Evolutionary conservation across 2,797 vertebrate genomes (phyloP).

Genomic region (Manis crassicaudata): DNA sequence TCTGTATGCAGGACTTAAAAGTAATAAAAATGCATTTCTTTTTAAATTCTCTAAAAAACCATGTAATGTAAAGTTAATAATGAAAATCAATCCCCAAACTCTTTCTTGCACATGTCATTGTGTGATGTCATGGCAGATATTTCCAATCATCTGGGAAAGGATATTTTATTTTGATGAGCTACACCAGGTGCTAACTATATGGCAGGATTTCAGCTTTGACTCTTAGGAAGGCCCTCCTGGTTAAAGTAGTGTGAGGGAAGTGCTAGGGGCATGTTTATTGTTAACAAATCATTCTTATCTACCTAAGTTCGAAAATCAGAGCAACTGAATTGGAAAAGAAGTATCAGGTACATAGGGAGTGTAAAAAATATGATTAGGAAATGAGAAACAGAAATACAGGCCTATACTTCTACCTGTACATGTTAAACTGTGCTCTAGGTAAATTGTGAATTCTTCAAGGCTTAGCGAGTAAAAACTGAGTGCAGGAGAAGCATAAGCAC

Average conservation of each 20-base stretch:
- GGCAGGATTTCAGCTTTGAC: conserved; percentile 70
- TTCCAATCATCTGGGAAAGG: conserved; percentile 71
- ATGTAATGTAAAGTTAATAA: conserved; percentile 73
- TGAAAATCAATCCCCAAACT: conserved; percentile 76
- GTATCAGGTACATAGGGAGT: conserved; percentile 25
- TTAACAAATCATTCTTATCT: conserved; percentile 73
- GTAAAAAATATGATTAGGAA: conserved; percentile 72
- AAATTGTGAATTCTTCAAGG: conserved; percentile 59
- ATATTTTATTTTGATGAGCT: conserved; percentile 74
- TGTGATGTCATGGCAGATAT: conserved; percentile 67
- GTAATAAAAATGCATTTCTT: conserved; percentile 77
- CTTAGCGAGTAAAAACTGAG: conserved; percentile 52
- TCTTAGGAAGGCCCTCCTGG: conserved; percentile 58
- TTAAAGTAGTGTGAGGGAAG: conserved; percentile 58
- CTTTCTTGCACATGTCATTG: conserved; percentile 74
- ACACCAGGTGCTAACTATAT: conserved; percentile 76
- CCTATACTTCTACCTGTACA: not conserved
- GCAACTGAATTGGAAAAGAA: conserved; percentile 48
- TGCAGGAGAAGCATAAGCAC: conserved; percentile 6
- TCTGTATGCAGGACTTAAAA: conserved; percentile 74
- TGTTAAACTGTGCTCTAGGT: conserved; percentile 52
- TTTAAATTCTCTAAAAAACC: conserved; percentile 71
- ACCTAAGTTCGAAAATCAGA: conserved; percentile 46
- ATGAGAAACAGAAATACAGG: conserved; percentile 62
- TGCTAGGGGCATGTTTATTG: conserved; percentile 66